Evolutionary conservation across 2,888 invertebrate species (phyloP).

Genomic region (Dasysyrphus albostriatus): DNA sequence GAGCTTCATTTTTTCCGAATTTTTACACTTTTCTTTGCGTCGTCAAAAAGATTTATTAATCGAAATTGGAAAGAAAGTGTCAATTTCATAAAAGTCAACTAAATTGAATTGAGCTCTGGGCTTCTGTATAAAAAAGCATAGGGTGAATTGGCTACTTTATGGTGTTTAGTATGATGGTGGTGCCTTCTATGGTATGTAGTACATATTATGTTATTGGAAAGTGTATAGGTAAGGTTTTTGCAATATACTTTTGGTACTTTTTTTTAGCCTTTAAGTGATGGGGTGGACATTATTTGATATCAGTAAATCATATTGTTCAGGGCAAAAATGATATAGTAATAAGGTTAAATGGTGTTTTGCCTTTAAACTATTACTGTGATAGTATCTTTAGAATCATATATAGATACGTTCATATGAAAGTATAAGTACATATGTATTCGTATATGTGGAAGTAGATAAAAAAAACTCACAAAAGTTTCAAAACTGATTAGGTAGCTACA

Average conservation of each 20-base stretch:
- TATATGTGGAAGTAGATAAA: neutral
- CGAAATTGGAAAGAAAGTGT: slow-evolving; percentile 78
- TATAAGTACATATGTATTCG: too few species aligned
- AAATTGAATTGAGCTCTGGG: slow-evolving; percentile 66
- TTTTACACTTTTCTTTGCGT: slow-evolving; percentile 39
- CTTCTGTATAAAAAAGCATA: slow-evolving; percentile 41
- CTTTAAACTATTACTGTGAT: neutral
- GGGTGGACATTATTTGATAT: slow-evolving; percentile 46
- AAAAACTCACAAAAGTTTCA: neutral
- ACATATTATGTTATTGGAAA: slow-evolving; percentile 10
- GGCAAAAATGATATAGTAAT: slow-evolving; percentile 30
- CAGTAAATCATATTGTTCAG: slow-evolving; percentile 62
- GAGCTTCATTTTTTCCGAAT: slow-evolving; percentile 46
- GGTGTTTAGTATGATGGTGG: slow-evolving; percentile 27
- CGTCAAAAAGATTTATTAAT: slow-evolving; percentile 67
- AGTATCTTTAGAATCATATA: neutral
- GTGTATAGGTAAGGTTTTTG: slow-evolving; percentile 30
- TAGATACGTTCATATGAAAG: too few species aligned
- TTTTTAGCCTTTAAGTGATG: slow-evolving; percentile 3
- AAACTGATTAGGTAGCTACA: too few species aligned
- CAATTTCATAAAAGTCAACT: slow-evolving; percentile 77
- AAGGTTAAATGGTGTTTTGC: slow-evolving; percentile 21
- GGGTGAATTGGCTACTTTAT: slow-evolving; percentile 51
- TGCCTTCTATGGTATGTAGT: neutral
- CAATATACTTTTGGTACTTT: slow-evolving; percentile 3